These are phyloP conservation scores for Punctoribates punctum DNA, from an alignment of 2,888 invertebrate species.

Conservation along the genomic window DNA sequence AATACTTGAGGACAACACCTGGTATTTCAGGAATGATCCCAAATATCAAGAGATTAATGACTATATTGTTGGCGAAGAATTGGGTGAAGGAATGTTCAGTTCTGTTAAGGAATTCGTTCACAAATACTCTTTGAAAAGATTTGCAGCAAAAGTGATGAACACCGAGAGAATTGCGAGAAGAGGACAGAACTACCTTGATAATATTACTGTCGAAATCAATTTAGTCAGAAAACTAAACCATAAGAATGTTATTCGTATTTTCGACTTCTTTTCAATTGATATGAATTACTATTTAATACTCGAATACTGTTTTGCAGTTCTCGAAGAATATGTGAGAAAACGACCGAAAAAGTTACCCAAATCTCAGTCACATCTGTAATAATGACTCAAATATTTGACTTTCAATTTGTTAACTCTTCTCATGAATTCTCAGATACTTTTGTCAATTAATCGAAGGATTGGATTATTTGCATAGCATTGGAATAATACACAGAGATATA, in stretches of 20 bases:
- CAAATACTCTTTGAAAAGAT: not conserved
- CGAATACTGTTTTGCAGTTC: conserved; percentile 17
- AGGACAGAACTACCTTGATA: not conserved
- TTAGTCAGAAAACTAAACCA: conserved; percentile 22
- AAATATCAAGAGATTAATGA: not conserved
- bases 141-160: not conserved
- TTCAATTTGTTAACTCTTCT: too few species aligned
- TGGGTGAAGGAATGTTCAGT: conserved; percentile 4
- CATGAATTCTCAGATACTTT: not conserved
- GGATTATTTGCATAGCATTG: not conserved
- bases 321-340: not conserved
- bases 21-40: not conserved
- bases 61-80: not conserved
- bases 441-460: conserved; percentile 17
- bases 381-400: not conserved
- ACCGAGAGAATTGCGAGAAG: not conserved
- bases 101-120: conserved; percentile 11
- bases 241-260: conserved; percentile 2
- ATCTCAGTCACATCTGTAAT: conserved; percentile 3
- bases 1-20: not conserved
- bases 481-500: conserved; percentile 1
- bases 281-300: not conserved
- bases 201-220: not conserved
- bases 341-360: not conserved
- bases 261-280: not conserved